phyloP scores from a whole-genome alignment of 2,113 vertebrate genomes.

The Sorex araneus region DNA sequence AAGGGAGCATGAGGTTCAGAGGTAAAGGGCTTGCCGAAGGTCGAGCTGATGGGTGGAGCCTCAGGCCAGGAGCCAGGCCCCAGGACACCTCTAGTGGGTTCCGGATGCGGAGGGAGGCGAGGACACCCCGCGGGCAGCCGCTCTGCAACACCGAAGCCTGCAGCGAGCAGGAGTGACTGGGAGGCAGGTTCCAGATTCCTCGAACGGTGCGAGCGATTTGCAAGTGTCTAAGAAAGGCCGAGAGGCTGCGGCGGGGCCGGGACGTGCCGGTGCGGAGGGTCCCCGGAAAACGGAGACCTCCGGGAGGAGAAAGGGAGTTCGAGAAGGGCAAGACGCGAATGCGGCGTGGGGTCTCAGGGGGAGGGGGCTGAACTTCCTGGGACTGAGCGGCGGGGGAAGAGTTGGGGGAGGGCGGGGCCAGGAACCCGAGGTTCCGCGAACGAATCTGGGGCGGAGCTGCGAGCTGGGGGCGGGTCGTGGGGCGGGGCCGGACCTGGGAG shows the following conservation, averaged over 20 bases:
- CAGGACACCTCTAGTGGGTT: background rate
- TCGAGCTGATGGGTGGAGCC: background rate
- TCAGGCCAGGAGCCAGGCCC: background rate
- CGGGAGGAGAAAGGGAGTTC: background rate
- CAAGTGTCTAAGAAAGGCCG: background rate
- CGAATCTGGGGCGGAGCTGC: background rate
- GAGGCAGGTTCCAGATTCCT: background rate
- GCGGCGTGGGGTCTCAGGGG: accelerated
- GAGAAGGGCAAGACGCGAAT: background rate
- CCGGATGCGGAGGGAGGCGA: background rate
- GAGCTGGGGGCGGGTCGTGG: background rate
- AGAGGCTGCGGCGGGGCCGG: background rate
- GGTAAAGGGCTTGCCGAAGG: background rate
- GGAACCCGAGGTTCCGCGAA: background rate
- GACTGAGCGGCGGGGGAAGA: too few relatives aligned
- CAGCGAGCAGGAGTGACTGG: background rate
- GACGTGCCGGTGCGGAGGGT: background rate
- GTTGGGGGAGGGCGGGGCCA: background rate
- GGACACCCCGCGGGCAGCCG: background rate
- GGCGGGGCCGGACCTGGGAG: background rate
- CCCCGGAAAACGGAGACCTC: background rate
- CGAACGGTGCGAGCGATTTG: background rate
- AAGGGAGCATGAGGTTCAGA: background rate
- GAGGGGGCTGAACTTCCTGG: background rate
- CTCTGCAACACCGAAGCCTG: background rate